Evolutionary conservation across 1,140 invertebrate species (phyloP).

Genomic region (Alviniconcha marisindica): DNA sequence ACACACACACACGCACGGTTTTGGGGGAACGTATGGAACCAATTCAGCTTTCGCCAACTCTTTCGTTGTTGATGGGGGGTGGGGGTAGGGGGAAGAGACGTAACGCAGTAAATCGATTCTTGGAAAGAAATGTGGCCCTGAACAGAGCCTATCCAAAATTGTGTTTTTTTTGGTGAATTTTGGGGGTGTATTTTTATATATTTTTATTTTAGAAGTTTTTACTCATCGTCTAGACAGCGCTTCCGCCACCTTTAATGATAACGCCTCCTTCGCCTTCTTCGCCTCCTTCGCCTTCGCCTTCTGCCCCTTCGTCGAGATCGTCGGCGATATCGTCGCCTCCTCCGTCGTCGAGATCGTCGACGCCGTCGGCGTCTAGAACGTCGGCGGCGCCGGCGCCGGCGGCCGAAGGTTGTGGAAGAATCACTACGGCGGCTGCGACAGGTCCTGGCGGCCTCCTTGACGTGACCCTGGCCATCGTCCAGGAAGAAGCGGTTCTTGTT

Average conservation of each 20-base stretch:
- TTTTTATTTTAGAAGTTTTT: neutral
- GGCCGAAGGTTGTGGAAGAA: neutral
- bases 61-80: too few species aligned
- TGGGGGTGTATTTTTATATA: neutral
- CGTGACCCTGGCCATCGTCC: neutral
- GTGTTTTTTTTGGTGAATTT: neutral
- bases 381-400: neutral
- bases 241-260: neutral
- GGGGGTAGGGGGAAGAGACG: too few species aligned
- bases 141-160: neutral
- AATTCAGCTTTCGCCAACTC: too few species aligned
- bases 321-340: neutral
- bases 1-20: neutral
- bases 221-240: neutral
- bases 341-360: too few species aligned
- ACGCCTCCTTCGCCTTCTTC: neutral
- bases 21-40: too few species aligned
- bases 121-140: neutral
- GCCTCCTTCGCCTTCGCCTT: neutral
- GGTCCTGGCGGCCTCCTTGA: neutral
- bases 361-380: neutral
- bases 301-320: neutral
- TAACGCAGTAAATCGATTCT: too few species aligned
- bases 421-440: neutral
- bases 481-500: neutral